Conservation (phyloP, 2,113 vertebrate species). For the Odocoileus hemionus region DNA sequence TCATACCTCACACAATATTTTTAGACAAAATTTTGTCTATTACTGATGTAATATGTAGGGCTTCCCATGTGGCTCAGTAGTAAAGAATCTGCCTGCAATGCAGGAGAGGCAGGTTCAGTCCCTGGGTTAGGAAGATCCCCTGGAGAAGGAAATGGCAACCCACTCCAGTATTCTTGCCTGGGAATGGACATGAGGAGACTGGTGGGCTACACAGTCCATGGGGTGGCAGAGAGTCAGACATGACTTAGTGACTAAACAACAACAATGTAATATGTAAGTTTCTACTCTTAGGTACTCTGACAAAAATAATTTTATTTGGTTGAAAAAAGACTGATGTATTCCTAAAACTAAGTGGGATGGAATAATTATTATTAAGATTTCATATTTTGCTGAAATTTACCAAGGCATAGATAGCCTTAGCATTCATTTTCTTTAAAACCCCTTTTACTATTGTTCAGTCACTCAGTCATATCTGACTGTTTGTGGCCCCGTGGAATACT, state of each 20-base stretch:
- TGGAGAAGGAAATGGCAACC: not conserved
- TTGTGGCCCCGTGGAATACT: no score
- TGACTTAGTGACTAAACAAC: not conserved
- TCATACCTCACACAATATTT: constrained; percentile 4
- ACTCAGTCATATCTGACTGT: no score
- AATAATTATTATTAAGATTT: not conserved
- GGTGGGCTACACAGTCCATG: not conserved
- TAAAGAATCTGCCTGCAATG: not conserved
- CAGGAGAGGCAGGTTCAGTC: not conserved
- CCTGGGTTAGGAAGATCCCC: not conserved
- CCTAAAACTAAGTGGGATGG: not conserved
- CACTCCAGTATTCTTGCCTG: not conserved
- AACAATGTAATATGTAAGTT: not conserved
- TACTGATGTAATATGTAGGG: not conserved
- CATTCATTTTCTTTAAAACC: not conserved
- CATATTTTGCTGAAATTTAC: constrained; percentile 14
- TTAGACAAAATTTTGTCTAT: not conserved
- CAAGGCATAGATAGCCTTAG: not conserved
- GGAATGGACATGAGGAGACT: not conserved
- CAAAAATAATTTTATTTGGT: not conserved
- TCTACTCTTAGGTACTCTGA: not conserved
- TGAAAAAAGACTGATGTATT: not conserved
- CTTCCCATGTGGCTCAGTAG: not conserved
- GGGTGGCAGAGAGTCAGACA: not conserved
- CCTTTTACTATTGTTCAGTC: no score